Conservation (phyloP, 2,888 invertebrate species). For the Diogma glabrata region DNA sequence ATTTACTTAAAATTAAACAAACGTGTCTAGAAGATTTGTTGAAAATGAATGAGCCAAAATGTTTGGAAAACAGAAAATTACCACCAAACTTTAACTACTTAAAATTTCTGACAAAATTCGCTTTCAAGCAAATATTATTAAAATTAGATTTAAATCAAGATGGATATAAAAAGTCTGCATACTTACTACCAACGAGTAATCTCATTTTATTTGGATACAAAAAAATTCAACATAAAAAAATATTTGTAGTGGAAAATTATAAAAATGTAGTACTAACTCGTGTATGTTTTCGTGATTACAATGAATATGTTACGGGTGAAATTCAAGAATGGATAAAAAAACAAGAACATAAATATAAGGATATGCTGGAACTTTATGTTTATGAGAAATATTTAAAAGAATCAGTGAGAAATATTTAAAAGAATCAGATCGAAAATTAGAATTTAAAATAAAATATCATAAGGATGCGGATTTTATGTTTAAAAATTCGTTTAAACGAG, state of each 20-base stretch:
- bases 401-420: background rate
- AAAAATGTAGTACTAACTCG: conserved; percentile 9
- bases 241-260: background rate
- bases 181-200: too few species aligned
- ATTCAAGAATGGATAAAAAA: conserved; percentile 7
- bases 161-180: too few species aligned
- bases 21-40: too few species aligned
- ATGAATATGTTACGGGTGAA: conserved; percentile 9
- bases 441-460: background rate
- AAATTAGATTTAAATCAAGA: too few species aligned
- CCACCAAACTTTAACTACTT: too few species aligned
- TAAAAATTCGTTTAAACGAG: conserved; percentile 1
- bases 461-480: background rate
- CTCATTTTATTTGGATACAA: too few species aligned
- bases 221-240: background rate
- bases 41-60: too few species aligned
- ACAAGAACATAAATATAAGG: background rate
- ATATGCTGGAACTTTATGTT: background rate
- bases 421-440: background rate
- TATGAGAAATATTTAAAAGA: background rate
- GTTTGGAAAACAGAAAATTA: too few species aligned
- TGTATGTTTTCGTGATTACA: conserved; percentile 16
- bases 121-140: too few species aligned
- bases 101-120: too few species aligned
- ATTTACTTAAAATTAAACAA: too few species aligned